Conservation (phyloP, 1,140 invertebrate species). For the Drosophila pseudoananassae region DNA sequence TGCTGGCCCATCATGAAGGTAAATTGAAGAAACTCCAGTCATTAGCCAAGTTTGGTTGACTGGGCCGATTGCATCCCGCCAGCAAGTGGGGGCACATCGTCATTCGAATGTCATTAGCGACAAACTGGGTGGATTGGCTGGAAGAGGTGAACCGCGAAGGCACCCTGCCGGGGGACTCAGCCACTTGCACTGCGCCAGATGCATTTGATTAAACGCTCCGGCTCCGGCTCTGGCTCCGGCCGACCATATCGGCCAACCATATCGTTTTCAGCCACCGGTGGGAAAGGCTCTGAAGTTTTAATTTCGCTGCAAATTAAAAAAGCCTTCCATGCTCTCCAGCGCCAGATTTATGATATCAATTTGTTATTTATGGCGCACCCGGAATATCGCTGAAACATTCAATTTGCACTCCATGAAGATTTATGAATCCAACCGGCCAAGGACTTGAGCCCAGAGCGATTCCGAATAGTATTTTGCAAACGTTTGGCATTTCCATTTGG, state of each 20-base stretch:
- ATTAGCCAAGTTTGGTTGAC: conserved; percentile 66
- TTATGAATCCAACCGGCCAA: conserved; percentile 46
- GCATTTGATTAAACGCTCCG: conserved; percentile 66
- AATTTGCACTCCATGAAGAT: conserved; percentile 65
- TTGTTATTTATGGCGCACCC: conserved; percentile 63
- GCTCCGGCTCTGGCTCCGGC: not conserved
- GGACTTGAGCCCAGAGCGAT: not conserved
- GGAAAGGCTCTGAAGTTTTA: conserved; percentile 42
- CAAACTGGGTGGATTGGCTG: conserved; percentile 1
- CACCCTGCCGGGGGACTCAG: conserved; percentile 11
- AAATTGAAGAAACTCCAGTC: conserved; percentile 22
- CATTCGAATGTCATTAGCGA: conserved; percentile 78
- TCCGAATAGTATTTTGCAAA: conserved; percentile 23
- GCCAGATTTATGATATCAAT: conserved; percentile 73
- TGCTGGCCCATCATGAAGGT: not conserved
- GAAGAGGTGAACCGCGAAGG: conserved; percentile 38
- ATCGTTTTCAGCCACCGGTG: not conserved
- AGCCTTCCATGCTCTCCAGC: conserved; percentile 50
- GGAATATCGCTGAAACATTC: conserved; percentile 38
- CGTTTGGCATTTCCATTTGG: conserved; percentile 25
- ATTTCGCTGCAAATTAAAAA: conserved; percentile 73
- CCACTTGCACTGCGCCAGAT: conserved; percentile 44
- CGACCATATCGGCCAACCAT: not conserved
- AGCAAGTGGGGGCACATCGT: conserved; percentile 23
- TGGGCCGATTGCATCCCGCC: conserved; percentile 12